These are phyloP conservation scores for Phrynocephalus forsythii DNA, from an alignment of 2,797 vertebrate species.

Conservation along the genomic window DNA sequence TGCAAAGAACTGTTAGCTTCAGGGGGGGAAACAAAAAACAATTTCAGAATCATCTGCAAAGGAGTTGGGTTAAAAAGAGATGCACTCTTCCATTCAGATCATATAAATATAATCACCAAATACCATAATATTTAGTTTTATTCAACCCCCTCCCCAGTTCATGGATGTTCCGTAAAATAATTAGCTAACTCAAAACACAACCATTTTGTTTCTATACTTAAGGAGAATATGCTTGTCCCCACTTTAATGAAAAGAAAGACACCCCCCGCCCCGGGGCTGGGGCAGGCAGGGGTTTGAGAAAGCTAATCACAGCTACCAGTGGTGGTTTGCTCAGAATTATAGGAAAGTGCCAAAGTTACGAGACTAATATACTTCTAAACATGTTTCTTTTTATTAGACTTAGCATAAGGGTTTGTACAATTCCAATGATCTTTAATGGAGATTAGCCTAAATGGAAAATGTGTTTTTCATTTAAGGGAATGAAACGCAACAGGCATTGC, in stretches of 20 bases:
- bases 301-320: constrained; percentile 47
- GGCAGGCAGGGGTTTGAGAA: not conserved
- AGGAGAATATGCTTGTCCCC: constrained; percentile 7
- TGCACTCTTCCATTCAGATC: not conserved
- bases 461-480: constrained; percentile 65
- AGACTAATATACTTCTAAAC: constrained; percentile 64
- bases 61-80: not conserved
- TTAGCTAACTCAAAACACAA: not conserved
- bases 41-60: no score
- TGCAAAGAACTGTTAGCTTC: not conserved
- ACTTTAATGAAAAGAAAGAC: constrained; percentile 28
- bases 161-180: fast-evolving
- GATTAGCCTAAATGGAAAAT: constrained; percentile 63
- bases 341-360: constrained; percentile 44
- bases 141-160: not conserved
- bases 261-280: not conserved
- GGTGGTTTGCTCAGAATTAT: constrained; percentile 27
- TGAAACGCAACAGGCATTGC: constrained; percentile 56
- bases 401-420: constrained; percentile 59
- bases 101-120: not conserved
- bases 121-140: constrained; percentile 8
- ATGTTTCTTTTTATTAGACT: constrained; percentile 49
- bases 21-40: not conserved
- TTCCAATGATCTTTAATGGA: constrained; percentile 60
- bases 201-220: not conserved